Evolutionary conservation across 2,888 invertebrate species (phyloP), one percentile per base, ranked within the genome.

Genomic region (Didymodactylos carnosus): DNA sequence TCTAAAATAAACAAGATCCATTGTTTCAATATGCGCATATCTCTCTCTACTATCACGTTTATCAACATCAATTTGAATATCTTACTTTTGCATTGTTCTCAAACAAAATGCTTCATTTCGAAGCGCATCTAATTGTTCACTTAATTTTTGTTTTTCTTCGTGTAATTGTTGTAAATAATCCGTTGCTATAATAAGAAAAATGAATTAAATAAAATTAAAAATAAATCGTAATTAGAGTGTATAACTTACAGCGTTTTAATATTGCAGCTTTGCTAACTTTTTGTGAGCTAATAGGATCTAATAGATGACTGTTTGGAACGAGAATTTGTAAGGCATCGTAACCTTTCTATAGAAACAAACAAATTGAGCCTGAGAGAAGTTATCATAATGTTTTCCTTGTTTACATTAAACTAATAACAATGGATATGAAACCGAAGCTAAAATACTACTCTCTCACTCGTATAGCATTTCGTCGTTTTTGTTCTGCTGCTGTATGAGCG

Each of bases 191-290:
- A 10, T 27, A 25, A n/a, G 23, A n/a, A 41, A 19, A 23, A 6
- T 25, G 1, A 62, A 62, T 3, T 3, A 19, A 23, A 39, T 29
- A 16, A 16, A 29, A 23, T 29, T 62, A 13, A 3, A 29, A 2
- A 13, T 2, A n/a, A 23, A 3, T 39, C 4, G 6, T 23, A 35
- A 11, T 23, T 23, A 41, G 13, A 41, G 16, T 39, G 13, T n/a
- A 5, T 25, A 62, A 74, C 74, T 71, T 74, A 74, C 74, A 74
- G 71, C 74, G 71, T 74, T 74, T 74, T 10, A 74, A 62, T 23
- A 74, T 71, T 16, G 74, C 71, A 41, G 74, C 74, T 74, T 74
- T 74, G 29, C 74, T 71, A 14, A 74, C 71, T 74, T 74, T 74
- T 71, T 74, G 74, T 39, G 62, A 62, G 71, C 74, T 74, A 11